A percentile compares a stretch with the other conserved stretches of the same genome.
These are phyloP conservation scores for Spilosoma lubricipeda DNA, from an alignment of 2,888 invertebrate species.

Conservation along the genomic window DNA sequence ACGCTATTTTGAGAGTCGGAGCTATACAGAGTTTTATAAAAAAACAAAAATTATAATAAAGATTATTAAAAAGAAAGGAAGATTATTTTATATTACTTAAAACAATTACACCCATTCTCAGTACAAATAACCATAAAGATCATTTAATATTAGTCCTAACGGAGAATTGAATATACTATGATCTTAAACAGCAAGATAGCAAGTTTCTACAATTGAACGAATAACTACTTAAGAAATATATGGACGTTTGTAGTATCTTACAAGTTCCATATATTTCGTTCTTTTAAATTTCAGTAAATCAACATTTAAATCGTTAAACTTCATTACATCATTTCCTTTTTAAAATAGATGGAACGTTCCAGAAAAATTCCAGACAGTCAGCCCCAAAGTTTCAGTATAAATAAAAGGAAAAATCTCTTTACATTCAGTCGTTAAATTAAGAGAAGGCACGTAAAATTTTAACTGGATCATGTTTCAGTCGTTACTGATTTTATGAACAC, in stretches of 20 bases:
- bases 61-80: no score
- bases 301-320: neutral
- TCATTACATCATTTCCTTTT: neutral
- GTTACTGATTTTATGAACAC: slow-evolving; percentile 25
- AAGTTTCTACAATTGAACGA: no score
- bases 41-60: no score
- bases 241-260: neutral
- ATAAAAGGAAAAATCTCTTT: slow-evolving; percentile 9
- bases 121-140: no score
- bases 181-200: no score
- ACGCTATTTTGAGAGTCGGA: no score
- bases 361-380: neutral
- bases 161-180: no score
- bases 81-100: no score
- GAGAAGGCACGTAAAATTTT: slow-evolving; percentile 20
- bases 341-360: neutral
- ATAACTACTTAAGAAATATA: neutral
- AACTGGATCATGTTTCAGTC: slow-evolving; percentile 23
- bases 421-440: slow-evolving; percentile 19
- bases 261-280: no score
- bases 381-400: neutral
- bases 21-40: no score
- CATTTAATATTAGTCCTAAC: no score
- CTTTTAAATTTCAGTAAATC: neutral
- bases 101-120: no score